Conservation (phyloP, 2,888 invertebrate genomes). For the Sepioteuthis lessoniana region DNA sequence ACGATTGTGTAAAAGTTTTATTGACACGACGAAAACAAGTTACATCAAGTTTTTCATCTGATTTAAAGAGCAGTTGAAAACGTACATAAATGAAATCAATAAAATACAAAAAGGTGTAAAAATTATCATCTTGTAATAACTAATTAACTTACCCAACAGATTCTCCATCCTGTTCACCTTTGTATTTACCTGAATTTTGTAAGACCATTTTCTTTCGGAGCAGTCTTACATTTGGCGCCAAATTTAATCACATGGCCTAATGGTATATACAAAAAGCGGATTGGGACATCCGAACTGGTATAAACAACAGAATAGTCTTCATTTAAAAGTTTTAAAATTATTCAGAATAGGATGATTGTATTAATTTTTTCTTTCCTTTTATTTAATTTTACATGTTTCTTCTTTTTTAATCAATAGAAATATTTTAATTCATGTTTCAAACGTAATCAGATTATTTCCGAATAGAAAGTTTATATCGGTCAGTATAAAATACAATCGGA, state of each 20-base stretch:
- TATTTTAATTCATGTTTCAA: background rate
- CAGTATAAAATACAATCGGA: too few relatives aligned
- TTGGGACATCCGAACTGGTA: background rate
- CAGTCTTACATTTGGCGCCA: slow-evolving; percentile 36
- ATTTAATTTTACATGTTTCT: background rate
- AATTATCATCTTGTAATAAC: slow-evolving; percentile 67
- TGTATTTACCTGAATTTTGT: slow-evolving; percentile 38
- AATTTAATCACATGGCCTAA: slow-evolving; percentile 4
- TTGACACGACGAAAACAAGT: too few relatives aligned
- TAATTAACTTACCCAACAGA: background rate
- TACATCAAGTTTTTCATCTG: too few relatives aligned
- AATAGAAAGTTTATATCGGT: too few relatives aligned
- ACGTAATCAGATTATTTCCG: background rate
- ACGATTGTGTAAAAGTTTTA: too few relatives aligned
- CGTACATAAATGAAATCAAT: background rate
- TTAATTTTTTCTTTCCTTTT: too few relatives aligned
- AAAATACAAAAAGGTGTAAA: background rate
- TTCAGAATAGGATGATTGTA: too few relatives aligned
- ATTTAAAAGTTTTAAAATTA: background rate
- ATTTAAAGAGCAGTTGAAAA: too few relatives aligned
- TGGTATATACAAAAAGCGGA: background rate
- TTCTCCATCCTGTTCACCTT: slow-evolving; percentile 6
- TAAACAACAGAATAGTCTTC: background rate
- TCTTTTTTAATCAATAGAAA: background rate
- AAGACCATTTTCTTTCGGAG: background rate